These are phyloP conservation scores for Dermochelys coriacea DNA, from an alignment of 2,797 vertebrate species.

Conservation along the genomic window DNA sequence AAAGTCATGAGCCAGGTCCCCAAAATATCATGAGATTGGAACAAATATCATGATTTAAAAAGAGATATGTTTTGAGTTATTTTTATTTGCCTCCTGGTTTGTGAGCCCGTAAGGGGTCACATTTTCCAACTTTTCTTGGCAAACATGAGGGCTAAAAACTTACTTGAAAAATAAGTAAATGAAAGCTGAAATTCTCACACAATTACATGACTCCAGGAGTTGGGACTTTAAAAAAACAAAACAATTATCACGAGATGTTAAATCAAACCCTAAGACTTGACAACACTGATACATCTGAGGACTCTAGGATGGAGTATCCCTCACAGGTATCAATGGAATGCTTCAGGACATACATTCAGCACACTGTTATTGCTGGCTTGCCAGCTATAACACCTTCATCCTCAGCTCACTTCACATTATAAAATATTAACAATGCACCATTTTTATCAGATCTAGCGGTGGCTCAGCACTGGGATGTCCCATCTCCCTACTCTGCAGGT, in stretches of 20 bases:
- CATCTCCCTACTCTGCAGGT: neutral
- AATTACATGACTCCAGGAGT: neutral
- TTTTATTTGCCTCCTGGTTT: neutral
- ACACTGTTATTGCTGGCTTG: neutral
- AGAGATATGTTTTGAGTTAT: neutral
- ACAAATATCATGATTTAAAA: neutral
- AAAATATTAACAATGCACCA: neutral
- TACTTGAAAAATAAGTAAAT: neutral
- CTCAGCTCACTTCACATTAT: neutral
- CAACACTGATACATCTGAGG: neutral
- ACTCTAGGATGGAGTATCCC: neutral
- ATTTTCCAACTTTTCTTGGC: neutral
- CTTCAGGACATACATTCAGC: neutral
- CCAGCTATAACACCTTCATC: neutral
- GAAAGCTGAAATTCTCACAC: neutral
- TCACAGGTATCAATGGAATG: neutral
- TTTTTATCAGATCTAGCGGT: neutral
- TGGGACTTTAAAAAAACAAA: accelerated
- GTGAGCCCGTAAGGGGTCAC: neutral
- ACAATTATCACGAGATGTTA: neutral
- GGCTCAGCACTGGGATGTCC: neutral
- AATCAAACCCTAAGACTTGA: neutral
- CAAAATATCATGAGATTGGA: neutral
- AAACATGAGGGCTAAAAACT: neutral
- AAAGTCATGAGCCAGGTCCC: neutral